These are phyloP conservation scores for Eupeodes luniger DNA, from an alignment of 2,888 invertebrate species.

Conservation along the genomic window DNA sequence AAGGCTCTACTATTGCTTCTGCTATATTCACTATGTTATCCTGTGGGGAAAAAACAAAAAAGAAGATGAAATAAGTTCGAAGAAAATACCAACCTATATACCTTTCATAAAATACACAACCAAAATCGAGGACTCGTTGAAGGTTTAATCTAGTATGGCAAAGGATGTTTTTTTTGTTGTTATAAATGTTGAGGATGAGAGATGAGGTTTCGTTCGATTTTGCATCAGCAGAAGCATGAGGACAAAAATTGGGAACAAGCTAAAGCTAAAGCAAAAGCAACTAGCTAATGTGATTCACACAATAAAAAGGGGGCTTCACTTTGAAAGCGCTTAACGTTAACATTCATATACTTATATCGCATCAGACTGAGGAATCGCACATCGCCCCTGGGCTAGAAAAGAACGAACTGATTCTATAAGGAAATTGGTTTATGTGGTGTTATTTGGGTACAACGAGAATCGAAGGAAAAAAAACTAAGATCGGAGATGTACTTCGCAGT, in stretches of 20 bases:
- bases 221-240: conserved; percentile 2
- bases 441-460: conserved; percentile 41
- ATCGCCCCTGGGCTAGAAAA: conserved; percentile 56
- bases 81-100: background rate
- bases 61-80: conserved; percentile 46
- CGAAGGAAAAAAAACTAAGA: conserved; percentile 22
- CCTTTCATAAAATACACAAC: too few species aligned
- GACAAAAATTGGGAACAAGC: conserved; percentile 10
- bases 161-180: conserved; percentile 29
- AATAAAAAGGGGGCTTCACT: conserved; percentile 49
- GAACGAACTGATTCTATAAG: conserved; percentile 58
- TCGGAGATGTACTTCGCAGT: conserved; percentile 48
- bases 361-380: background rate
- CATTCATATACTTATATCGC: background rate
- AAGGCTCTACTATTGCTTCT: background rate
- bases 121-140: conserved; percentile 3
- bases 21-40: too few species aligned
- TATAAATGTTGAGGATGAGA: conserved; percentile 23
- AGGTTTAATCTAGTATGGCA: conserved; percentile 27
- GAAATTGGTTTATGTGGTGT: conserved; percentile 68
- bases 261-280: background rate
- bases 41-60: conserved; percentile 26
- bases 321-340: conserved; percentile 35
- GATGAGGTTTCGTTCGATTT: conserved; percentile 18
- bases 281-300: conserved; percentile 58